These are phyloP conservation scores for Heterotilapia buettikoferi DNA, from an alignment of 2,113 vertebrate genomes.

Conservation along the genomic window DNA sequence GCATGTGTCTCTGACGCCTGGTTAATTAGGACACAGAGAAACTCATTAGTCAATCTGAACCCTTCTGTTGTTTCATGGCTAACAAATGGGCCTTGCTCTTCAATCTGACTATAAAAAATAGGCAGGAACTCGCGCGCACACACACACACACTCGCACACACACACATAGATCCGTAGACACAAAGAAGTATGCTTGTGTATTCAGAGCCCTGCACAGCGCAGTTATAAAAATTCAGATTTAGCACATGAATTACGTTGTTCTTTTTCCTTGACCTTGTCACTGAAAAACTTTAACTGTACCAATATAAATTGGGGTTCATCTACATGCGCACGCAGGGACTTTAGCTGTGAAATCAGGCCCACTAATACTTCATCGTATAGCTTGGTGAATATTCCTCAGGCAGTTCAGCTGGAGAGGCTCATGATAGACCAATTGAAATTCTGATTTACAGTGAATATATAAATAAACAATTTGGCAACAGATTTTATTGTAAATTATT, in stretches of 20 bases:
- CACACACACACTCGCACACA: neutral
- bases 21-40: conserved; percentile 82
- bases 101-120: conserved; percentile 70
- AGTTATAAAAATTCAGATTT: conserved; percentile 64
- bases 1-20: conserved; percentile 48
- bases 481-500: conserved; percentile 34
- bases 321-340: conserved; percentile 51
- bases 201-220: neutral
- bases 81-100: conserved; percentile 68
- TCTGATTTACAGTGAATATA: conserved; percentile 41
- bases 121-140: conserved; percentile 22
- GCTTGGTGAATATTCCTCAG: conserved; percentile 22
- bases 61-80: conserved; percentile 71
- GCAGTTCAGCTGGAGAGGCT: conserved; percentile 7
- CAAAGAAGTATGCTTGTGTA: conserved; percentile 40
- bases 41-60: conserved; percentile 80
- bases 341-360: conserved; percentile 42
- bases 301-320: conserved; percentile 63
- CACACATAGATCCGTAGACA: neutral
- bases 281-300: conserved; percentile 58
- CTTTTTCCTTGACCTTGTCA: conserved; percentile 59
- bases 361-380: conserved; percentile 51
- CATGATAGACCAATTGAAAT: conserved; percentile 24
- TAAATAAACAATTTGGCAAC: conserved; percentile 26
- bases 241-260: conserved; percentile 65